Percentiles rank a stretch among this genome's conserved stretches.
phyloP scores from a whole-genome alignment of 2,797 vertebrate species.

The Allobates femoralis region DNA sequence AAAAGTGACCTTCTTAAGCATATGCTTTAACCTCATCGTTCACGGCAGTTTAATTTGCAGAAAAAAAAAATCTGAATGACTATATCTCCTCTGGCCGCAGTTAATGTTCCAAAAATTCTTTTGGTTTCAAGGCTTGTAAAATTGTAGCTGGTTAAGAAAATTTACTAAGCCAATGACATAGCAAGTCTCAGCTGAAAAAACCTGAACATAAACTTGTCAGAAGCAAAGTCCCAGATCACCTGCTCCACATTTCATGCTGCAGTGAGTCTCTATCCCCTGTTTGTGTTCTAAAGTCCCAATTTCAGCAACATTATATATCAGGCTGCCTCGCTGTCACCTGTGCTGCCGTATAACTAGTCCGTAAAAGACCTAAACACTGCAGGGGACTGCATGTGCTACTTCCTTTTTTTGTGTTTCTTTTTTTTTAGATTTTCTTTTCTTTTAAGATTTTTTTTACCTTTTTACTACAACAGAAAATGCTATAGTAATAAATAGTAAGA shows the following conservation, averaged over 20 bases:
- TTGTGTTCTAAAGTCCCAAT: constrained; percentile 61
- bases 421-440: not conserved
- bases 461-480: not conserved
- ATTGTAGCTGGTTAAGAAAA: constrained; percentile 61
- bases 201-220: constrained; percentile 62
- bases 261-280: constrained; percentile 59
- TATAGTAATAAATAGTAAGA: not conserved
- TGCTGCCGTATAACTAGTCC: constrained; percentile 40
- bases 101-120: constrained; percentile 37
- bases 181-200: constrained; percentile 58
- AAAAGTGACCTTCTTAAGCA: not conserved
- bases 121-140: constrained; percentile 47
- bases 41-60: not conserved
- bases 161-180: constrained; percentile 63
- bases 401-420: not conserved
- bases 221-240: constrained; percentile 58
- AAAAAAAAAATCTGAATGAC: not conserved
- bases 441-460: not conserved
- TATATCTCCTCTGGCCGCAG: constrained; percentile 25
- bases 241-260: constrained; percentile 62
- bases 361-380: constrained; percentile 50
- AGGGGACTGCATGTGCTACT: constrained; percentile 15
- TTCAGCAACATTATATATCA: constrained; percentile 62
- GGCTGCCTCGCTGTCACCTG: constrained; percentile 49
- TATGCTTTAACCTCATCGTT: not conserved